These are phyloP conservation scores for Lumbricus terrestris DNA, from an alignment of 2,888 invertebrate species.

Conservation along the genomic window DNA sequence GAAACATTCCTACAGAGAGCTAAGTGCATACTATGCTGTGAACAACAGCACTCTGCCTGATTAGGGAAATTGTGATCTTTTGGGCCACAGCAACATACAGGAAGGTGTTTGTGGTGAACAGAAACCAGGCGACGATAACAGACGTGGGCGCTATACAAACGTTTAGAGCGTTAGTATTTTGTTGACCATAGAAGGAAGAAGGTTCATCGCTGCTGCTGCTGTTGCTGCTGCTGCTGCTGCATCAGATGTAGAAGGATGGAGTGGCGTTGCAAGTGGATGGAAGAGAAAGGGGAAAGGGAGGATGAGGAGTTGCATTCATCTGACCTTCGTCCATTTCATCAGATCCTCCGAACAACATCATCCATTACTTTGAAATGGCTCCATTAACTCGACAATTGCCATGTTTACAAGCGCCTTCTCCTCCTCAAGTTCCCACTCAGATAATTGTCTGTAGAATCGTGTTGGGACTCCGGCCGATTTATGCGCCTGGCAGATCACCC, in stretches of 20 bases:
- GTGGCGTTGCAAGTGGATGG: neutral
- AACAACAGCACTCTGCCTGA: neutral
- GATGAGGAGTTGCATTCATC: neutral
- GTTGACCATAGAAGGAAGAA: neutral
- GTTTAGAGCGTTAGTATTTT: neutral
- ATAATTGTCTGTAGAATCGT: neutral
- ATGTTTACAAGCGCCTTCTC: neutral
- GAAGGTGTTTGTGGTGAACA: neutral
- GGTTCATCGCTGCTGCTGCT: neutral
- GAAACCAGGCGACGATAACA: neutral
- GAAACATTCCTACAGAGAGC: neutral
- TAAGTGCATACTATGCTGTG: neutral
- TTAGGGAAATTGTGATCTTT: neutral
- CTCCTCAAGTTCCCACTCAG: conserved; percentile 3
- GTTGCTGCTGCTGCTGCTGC: no score
- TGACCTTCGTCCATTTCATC: neutral
- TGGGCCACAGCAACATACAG: neutral
- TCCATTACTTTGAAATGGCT: neutral
- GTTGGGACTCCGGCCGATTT: neutral
- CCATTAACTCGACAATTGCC: conserved; percentile 3
- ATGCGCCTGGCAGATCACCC: neutral
- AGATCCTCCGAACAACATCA: neutral
- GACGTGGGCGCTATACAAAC: neutral
- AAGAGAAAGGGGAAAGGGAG: neutral
- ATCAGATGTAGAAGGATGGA: neutral